These are phyloP conservation scores for Ivindomyrus marchei DNA, from an alignment of 2,113 vertebrate genomes.

Conservation along the genomic window DNA sequence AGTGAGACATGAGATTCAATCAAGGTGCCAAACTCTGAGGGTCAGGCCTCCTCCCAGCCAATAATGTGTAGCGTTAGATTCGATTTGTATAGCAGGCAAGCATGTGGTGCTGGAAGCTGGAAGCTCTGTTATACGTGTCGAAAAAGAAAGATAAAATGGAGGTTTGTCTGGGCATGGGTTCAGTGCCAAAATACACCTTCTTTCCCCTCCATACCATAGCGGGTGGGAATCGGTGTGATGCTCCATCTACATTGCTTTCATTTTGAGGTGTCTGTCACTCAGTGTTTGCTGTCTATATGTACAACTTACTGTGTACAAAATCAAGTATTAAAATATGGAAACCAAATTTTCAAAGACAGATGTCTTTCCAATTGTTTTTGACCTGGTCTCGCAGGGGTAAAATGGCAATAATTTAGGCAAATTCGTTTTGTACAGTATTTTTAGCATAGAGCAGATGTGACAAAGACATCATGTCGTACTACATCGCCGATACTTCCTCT, in stretches of 20 bases:
- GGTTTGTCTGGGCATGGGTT: background rate
- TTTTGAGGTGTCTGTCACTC: background rate
- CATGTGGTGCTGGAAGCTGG: background rate
- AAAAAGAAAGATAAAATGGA: background rate
- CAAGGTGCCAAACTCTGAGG: background rate
- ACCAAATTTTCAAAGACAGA: slow-evolving; percentile 57
- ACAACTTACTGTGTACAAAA: slow-evolving; percentile 8
- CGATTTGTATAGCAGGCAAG: background rate
- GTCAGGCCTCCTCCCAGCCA: background rate
- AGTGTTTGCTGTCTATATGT: background rate
- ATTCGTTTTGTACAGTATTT: slow-evolving; percentile 6
- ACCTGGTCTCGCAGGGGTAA: background rate
- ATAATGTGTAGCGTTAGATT: background rate
- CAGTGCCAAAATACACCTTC: background rate
- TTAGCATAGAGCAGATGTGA: background rate
- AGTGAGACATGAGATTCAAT: background rate
- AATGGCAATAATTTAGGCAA: slow-evolving; percentile 20
- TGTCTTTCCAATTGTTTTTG: slow-evolving; percentile 15
- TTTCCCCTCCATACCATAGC: background rate
- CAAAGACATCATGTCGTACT: background rate
- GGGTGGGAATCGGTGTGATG: background rate
- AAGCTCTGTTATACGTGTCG: background rate
- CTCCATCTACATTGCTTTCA: background rate
- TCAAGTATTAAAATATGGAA: slow-evolving; percentile 52
- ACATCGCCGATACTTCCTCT: slow-evolving; percentile 5